phyloP scores from a whole-genome alignment of 2,113 vertebrate species.

The Urocynchramus pylzowi region DNA sequence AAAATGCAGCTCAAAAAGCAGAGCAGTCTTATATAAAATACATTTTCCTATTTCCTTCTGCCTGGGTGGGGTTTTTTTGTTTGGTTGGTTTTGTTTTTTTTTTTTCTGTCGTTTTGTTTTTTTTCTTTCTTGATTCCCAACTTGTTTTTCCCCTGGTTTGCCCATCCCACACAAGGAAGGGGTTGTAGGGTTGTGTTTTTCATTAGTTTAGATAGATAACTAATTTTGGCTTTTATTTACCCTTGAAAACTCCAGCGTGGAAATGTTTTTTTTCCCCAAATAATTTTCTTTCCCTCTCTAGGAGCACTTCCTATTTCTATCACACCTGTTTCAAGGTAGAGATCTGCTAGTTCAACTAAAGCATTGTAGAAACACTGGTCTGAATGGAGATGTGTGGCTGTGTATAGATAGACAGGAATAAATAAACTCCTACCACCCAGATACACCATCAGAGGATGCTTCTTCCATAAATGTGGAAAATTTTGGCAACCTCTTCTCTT shows the following conservation, averaged over 20 bases:
- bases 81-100: too few relatives aligned
- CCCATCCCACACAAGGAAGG: neutral
- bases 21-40: neutral
- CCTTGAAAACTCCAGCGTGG: neutral
- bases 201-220: neutral
- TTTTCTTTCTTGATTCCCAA: neutral
- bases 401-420: neutral
- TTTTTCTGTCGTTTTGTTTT: neutral
- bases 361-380: neutral
- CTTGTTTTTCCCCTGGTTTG: neutral
- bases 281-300: neutral
- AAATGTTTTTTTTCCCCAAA: neutral
- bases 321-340: neutral
- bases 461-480: neutral
- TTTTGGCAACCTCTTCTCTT: neutral
- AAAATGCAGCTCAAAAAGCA: neutral
- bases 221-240: neutral
- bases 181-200: neutral
- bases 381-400: neutral
- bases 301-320: neutral
- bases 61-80: too few relatives aligned
- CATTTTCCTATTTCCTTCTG: neutral
- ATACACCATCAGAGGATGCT: neutral
- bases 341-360: neutral
- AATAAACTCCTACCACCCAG: neutral